Percentiles rank a stretch among this genome's conserved stretches.
These are phyloP conservation scores for Silurus lanzhouensis DNA, from an alignment of 2,797 vertebrate genomes.

Conservation along the genomic window DNA sequence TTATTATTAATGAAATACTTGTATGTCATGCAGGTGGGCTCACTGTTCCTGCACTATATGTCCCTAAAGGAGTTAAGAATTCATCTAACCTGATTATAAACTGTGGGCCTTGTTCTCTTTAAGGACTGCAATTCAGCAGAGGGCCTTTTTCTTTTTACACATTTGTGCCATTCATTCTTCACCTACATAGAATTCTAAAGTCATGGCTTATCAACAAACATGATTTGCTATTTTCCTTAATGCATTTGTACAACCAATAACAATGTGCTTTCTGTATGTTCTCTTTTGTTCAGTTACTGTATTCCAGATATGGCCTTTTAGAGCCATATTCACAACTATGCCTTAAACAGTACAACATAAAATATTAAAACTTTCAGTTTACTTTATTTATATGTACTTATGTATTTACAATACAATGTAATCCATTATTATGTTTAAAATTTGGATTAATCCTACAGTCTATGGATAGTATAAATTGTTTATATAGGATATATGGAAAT, in stretches of 20 bases:
- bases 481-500: neutral
- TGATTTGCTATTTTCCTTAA: neutral
- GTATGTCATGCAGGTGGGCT: constrained; percentile 53
- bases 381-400: neutral
- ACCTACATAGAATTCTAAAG: neutral
- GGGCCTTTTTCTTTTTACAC: constrained; percentile 44
- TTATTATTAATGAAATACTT: constrained; percentile 65
- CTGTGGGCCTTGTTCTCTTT: constrained; percentile 38
- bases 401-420: too few relatives aligned
- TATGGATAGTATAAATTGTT: neutral
- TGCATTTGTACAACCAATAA: neutral
- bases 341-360: constrained; percentile 15
- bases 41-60: constrained; percentile 47
- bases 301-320: neutral
- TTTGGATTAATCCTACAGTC: neutral
- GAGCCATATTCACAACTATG: neutral
- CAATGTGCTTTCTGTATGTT: neutral
- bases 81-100: constrained; percentile 56
- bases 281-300: constrained; percentile 3
- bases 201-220: neutral
- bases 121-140: constrained; percentile 42
- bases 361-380: constrained; percentile 15
- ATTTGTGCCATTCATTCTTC: constrained; percentile 19
- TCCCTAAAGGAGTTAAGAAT: constrained; percentile 59
- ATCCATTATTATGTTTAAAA: neutral